Percentiles rank a stretch among this genome's conserved stretches.
Conservation (phyloP, 2,113 vertebrate species). For the Cryptoleucopteryx plumbea region DNA sequence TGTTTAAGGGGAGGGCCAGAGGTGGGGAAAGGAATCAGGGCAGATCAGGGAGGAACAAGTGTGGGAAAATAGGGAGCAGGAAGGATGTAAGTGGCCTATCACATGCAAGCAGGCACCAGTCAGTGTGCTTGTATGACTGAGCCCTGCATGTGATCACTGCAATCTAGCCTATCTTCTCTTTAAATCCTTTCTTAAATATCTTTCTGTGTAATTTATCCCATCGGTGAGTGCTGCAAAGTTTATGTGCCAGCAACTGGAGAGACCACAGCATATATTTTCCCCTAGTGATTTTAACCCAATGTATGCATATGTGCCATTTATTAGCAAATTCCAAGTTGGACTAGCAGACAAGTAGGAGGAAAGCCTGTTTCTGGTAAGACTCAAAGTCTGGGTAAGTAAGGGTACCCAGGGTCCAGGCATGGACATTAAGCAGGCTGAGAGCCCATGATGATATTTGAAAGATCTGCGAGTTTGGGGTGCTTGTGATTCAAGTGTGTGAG, state of each 20-base stretch:
- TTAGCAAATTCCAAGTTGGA: background rate
- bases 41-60: background rate
- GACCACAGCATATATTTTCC: fast-evolving
- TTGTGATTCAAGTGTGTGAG: background rate
- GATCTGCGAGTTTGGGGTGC: background rate
- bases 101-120: background rate
- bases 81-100: fast-evolving
- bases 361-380: background rate
- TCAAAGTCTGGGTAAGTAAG: background rate
- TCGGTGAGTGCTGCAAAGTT: background rate
- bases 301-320: background rate
- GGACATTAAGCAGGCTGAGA: background rate
- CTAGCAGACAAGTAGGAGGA: background rate
- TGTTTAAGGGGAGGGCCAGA: background rate
- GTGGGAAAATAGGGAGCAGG: background rate
- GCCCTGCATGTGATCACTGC: background rate
- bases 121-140: background rate
- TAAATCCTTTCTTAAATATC: background rate
- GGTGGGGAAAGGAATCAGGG: background rate
- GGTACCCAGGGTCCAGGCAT: background rate
- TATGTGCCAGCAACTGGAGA: background rate
- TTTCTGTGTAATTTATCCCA: background rate
- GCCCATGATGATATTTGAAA: background rate
- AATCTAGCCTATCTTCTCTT: background rate
- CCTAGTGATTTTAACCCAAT: background rate